These are phyloP conservation scores for Pseudomyrmex dendroicus DNA, from an alignment of 1,140 invertebrate genomes.

Conservation along the genomic window DNA sequence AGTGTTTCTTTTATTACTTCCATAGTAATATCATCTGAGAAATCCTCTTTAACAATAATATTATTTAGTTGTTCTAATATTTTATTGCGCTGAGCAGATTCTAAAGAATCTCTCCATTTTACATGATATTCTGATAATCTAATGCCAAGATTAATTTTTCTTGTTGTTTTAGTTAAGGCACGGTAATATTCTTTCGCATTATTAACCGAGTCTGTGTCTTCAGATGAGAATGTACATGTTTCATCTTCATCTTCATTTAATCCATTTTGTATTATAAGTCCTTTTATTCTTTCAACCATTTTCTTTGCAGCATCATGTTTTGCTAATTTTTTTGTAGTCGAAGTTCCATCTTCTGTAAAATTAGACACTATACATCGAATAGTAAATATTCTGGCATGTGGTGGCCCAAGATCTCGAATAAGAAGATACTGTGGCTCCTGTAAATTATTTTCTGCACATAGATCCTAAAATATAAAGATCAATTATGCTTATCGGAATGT, in stretches of 20 bases:
- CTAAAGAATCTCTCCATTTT: slow-evolving; percentile 64
- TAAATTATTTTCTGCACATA: slow-evolving; percentile 88
- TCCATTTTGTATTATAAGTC: slow-evolving; percentile 59
- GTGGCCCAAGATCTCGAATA: slow-evolving; percentile 89
- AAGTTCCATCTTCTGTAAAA: slow-evolving; percentile 85
- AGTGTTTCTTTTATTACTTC: background rate
- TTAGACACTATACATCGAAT: slow-evolving; percentile 88
- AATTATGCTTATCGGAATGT: too few relatives aligned
- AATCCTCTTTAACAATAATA: background rate
- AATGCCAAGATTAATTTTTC: slow-evolving; percentile 76
- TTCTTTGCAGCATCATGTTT: slow-evolving; percentile 86
- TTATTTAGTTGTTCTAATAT: slow-evolving; percentile 48
- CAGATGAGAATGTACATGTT: background rate
- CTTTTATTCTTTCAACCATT: slow-evolving; percentile 83
- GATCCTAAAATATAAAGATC: slow-evolving; percentile 75
- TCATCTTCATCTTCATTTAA: background rate
- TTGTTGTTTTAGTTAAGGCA: slow-evolving; percentile 43
- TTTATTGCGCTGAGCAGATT: slow-evolving; percentile 45
- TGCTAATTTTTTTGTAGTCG: slow-evolving; percentile 86
- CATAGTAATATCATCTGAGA: background rate
- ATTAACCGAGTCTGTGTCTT: background rate
- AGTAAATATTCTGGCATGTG: slow-evolving; percentile 89
- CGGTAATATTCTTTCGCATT: slow-evolving; percentile 68
- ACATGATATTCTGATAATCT: slow-evolving; percentile 77
- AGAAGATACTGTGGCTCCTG: slow-evolving; percentile 88